phyloP scores from a whole-genome alignment of 2,797 vertebrate genomes.

The Manis crassicaudata region DNA sequence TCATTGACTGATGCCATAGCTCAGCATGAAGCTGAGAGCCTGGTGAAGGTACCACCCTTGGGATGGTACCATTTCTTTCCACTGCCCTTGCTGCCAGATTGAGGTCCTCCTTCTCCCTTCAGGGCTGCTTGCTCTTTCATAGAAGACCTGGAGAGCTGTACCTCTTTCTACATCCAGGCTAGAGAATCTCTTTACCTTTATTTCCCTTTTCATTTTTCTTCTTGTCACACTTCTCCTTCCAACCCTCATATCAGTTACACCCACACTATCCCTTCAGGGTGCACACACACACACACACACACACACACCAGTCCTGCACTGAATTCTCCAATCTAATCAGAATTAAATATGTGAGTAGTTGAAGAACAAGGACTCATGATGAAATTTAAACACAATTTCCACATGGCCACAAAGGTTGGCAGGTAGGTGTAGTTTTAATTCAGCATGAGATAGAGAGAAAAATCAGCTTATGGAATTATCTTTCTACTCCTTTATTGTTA shows the following conservation, averaged over 20 bases:
- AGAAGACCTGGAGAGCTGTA: neutral
- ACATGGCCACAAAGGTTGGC: neutral
- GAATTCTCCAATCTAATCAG: neutral
- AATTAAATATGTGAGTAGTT: neutral
- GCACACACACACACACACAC: neutral
- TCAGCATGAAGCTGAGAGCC: neutral
- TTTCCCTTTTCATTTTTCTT: neutral
- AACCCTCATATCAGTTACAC: neutral
- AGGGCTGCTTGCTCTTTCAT: neutral
- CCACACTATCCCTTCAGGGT: neutral
- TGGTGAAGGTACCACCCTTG: neutral
- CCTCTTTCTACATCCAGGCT: neutral
- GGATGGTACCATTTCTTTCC: neutral
- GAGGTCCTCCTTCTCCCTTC: neutral
- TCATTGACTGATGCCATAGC: neutral
- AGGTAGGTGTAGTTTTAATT: neutral
- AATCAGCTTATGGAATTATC: neutral
- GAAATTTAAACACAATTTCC: neutral
- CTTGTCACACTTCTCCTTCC: neutral
- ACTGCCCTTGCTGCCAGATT: neutral
- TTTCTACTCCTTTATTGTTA: neutral
- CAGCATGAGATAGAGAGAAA: neutral
- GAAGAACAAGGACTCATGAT: neutral
- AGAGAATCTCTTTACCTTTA: neutral
- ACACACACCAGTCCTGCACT: neutral